Base-by-base conservation (phyloP, 2,888 invertebrate genomes). In the Chloromyia formosa region DNA sequence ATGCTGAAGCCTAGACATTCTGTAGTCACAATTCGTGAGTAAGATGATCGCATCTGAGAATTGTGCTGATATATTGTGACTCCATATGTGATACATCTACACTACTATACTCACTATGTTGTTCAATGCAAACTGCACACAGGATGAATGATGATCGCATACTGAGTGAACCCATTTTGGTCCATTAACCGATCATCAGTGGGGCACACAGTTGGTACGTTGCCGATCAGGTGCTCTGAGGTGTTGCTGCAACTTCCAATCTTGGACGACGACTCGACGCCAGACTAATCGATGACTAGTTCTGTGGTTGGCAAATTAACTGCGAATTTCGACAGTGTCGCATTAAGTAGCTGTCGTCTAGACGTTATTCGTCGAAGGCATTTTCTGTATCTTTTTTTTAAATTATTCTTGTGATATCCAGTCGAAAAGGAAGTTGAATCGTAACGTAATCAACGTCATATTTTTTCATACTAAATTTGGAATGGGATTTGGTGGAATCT, bases 1-100 rank as follows among this genome's bases (percentile, higher is more conserved):
- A 71, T 71, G 71, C 35, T 14, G 22, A 69, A 40, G 22, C 56
- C 71, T 71, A 71, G 71, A 71, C 71, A 71, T 71, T 40, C 56
- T 40, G 71, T 71, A 56, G 71, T 71, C 71, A 35, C 27, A 40
- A 40, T 58, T 66, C 49, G 42, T 42, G 66, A 49, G 35, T 42
- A 35, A 40, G 27, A 16, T 18, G 18, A 66, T 49, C 20, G 66
- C 42, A 49, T 49, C 49, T 49, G 49, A 49, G 49, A 49, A 49
- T 49, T 12, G 10, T n/a, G 49, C 12, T n/a, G 14, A 49, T n/a
- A n/a, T 49, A 12, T 49, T n/a, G n/a, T n/a, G n/a, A n/a, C n/a
- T n/a, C n/a, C n/a, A n/a, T n/a, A n/a, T n/a, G n/a, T n/a, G 5
- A 49, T 49, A 12, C 16, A 49, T 12, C 49, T n/a, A 5, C 20